phyloP scores from a whole-genome alignment of 2,797 vertebrate genomes.

The Poecilia wingei region DNA sequence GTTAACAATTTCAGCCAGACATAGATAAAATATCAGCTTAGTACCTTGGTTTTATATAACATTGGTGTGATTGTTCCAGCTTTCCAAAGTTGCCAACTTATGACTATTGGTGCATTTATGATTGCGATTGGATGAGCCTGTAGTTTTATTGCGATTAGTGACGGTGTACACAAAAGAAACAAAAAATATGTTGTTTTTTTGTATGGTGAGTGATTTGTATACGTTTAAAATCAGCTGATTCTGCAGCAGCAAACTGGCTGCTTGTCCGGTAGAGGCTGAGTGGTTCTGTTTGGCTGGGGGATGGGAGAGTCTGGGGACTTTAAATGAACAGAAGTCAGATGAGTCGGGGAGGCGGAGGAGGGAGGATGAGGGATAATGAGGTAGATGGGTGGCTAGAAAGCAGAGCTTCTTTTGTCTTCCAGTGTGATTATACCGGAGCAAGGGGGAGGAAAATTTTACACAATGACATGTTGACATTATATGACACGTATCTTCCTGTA shows the following conservation, averaged over 20 bases:
- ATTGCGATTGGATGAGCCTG: neutral
- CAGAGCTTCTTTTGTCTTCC: slow-evolving; percentile 18
- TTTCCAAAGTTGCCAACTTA: neutral
- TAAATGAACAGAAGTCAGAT: slow-evolving; percentile 56
- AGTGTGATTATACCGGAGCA: slow-evolving; percentile 40
- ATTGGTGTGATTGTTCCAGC: neutral
- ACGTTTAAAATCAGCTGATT: neutral
- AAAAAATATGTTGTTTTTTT: neutral
- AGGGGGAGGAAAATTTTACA: slow-evolving; percentile 16
- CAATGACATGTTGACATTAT: neutral
- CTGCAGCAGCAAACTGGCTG: neutral
- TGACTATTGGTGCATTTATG: neutral
- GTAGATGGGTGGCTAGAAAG: slow-evolving; percentile 44
- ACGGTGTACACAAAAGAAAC: neutral
- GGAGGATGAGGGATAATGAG: neutral
- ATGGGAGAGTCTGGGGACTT: slow-evolving; percentile 37
- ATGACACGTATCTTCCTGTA: neutral
- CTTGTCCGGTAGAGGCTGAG: neutral
- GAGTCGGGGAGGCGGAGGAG: slow-evolving; percentile 11
- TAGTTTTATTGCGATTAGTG: neutral
- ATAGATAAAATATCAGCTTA: neutral
- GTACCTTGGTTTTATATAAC: neutral
- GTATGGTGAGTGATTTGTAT: neutral
- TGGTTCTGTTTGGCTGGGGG: slow-evolving; percentile 24
- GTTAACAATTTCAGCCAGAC: neutral